Evolutionary conservation across 53 echinoderm and acorn worm genomes (phyloP), one percentile per base, ranked within the genome.

Genomic region (Crossaster papposus): DNA sequence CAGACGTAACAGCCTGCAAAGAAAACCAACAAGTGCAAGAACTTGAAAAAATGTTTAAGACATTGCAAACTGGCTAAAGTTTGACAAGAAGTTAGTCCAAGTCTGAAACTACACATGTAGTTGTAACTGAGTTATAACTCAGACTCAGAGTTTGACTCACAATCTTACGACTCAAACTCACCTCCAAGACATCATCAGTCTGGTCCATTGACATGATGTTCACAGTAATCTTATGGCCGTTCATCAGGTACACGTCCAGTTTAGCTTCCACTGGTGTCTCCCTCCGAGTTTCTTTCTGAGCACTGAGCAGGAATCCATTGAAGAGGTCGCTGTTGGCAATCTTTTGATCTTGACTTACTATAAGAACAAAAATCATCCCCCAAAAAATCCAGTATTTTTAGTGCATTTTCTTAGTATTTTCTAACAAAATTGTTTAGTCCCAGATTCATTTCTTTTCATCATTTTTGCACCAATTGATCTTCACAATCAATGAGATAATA

Each of bases 101-200:
- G 44, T 5, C 44, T 7, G 44, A 44, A 44, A 44, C 44, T n/a
- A n/a, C n/a, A n/a, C n/a, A n/a, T n/a, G 44, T 7, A 44, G 44
- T 44, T 44, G 44, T 44, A 9, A 44, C 44, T 44, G 0, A 44
- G 38, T 38, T 38, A 2, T 38, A 7, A 7, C 38, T 7, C 38
- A 38, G 38, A 38, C 7, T 38, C 38, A 38, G 38, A 7, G 3
- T 38, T 55, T 10, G 55, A 55, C 11, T 2, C 8, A 55, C 3
- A 17, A 10, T 9, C 55, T 55, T 10, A 18, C 2, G 55, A 55
- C 14, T 55, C 15, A 18, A 11, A 18, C 58, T 20, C 35, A 97
- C 98, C 92, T 97, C 98, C 30, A 95, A 82, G 10, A 96, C 96
- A 81, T 97, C 98, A 93, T 96, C 98, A 14, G 98, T 96, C 44